Evolutionary conservation across 1,140 invertebrate genomes (phyloP).

Genomic region (Drosophila littoralis): DNA sequence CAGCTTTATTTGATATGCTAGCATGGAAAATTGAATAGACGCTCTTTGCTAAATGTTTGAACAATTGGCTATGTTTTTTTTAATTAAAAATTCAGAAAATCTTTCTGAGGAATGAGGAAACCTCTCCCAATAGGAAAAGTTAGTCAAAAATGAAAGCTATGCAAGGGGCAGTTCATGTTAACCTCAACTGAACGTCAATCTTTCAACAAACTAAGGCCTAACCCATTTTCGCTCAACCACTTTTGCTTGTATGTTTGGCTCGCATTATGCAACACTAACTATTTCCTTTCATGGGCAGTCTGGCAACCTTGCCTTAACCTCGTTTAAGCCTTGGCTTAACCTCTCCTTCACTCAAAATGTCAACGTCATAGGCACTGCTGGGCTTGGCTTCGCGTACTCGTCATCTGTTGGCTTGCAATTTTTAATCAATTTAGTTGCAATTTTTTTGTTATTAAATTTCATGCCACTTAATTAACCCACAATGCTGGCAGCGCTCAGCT

Average conservation of each 20-base stretch:
- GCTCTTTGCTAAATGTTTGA: too few species aligned
- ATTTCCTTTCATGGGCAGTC: constrained; percentile 14
- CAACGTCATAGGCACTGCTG: constrained; percentile 26
- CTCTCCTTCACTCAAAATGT: constrained; percentile 14
- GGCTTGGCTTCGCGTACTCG: constrained; percentile 13
- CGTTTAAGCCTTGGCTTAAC: constrained; percentile 26
- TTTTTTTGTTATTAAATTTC: constrained; percentile 49
- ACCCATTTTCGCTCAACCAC: neutral
- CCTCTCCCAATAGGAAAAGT: too few species aligned
- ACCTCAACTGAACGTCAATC: too few species aligned
- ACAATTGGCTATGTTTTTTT: too few species aligned
- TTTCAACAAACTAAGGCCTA: too few species aligned
- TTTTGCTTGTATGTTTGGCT: neutral
- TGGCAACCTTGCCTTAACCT: constrained; percentile 20
- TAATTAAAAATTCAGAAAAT: too few species aligned
- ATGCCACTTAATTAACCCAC: constrained; percentile 70
- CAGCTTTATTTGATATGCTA: too few species aligned
- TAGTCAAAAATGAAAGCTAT: too few species aligned
- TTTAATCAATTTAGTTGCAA: constrained; percentile 56
- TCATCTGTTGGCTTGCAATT: constrained; percentile 35
- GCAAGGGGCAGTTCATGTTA: too few species aligned
- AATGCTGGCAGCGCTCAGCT: constrained; percentile 20
- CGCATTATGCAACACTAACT: neutral
- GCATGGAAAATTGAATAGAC: too few species aligned
- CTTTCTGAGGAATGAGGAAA: too few species aligned